A percentile compares a stretch with the other conserved stretches of the same genome.
phyloP scores from a whole-genome alignment of 1,140 invertebrate genomes.

The Neomicropteryx cornuta region DNA sequence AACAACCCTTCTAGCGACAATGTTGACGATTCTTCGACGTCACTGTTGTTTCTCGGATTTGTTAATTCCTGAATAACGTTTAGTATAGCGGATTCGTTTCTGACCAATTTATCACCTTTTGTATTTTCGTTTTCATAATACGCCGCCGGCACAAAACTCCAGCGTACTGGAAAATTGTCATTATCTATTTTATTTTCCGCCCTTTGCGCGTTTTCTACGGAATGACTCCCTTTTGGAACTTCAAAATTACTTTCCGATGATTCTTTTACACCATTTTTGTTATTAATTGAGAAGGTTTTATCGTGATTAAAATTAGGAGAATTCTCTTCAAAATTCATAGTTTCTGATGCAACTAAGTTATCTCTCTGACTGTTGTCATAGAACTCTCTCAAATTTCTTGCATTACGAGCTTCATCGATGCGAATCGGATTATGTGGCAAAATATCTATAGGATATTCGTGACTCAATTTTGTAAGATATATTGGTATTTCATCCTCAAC shows the following conservation, averaged over 20 bases:
- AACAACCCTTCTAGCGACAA: constrained; percentile 51
- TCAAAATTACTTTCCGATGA: background rate
- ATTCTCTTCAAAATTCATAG: constrained; percentile 21
- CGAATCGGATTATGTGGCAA: constrained; percentile 36
- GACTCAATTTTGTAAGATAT: constrained; percentile 36
- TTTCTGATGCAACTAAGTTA: constrained; percentile 37
- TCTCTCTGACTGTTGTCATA: constrained; percentile 28
- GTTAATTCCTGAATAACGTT: no score
- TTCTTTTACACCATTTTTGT: background rate
- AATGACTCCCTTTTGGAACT: background rate
- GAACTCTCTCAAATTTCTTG: constrained; percentile 30
- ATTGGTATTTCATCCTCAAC: constrained; percentile 43
- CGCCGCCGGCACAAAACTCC: constrained; percentile 35
- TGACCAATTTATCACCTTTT: constrained; percentile 18
- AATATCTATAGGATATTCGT: constrained; percentile 37
- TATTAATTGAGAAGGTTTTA: background rate
- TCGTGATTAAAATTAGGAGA: background rate
- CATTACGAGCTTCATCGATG: constrained; percentile 38
- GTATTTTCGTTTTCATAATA: constrained; percentile 31
- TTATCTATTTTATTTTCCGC: constrained; percentile 12
- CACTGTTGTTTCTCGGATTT: no score
- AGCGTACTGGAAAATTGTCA: constrained; percentile 19
- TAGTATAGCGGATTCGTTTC: no score
- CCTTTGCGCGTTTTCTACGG: constrained; percentile 19
- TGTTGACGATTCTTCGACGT: constrained; percentile 43